A percentile compares a stretch with the other conserved stretches of the same genome.
Conservation (phyloP, 1,140 invertebrate species). For the Paraescarpia echinospica region DNA sequence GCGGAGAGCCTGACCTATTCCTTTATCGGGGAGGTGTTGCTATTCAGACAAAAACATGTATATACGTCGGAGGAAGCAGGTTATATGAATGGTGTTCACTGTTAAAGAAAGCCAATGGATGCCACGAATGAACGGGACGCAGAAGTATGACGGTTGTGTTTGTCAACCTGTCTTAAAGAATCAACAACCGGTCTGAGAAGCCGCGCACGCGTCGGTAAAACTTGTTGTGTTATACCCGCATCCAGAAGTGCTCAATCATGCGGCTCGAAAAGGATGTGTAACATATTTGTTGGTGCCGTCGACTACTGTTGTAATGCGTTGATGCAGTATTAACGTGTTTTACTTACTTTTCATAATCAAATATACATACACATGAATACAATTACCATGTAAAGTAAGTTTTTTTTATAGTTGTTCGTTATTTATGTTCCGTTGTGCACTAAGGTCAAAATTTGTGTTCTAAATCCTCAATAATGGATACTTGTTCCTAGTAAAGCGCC, state of each 20-base stretch:
- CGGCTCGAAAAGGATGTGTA: neutral
- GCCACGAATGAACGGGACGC: neutral
- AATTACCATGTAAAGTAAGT: neutral
- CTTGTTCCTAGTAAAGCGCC: no score
- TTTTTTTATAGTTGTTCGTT: no score
- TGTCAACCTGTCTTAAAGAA: neutral
- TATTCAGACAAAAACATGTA: neutral
- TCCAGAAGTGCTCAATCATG: neutral
- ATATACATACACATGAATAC: neutral
- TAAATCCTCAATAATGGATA: no score
- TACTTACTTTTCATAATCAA: no score
- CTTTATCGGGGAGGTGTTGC: neutral
- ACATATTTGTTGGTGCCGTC: neutral
- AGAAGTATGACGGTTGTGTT: neutral
- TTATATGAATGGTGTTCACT: neutral
- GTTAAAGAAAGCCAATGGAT: neutral
- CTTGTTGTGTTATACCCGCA: neutral
- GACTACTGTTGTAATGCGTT: neutral
- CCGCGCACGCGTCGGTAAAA: neutral
- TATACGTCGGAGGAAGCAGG: neutral
- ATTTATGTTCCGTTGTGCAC: no score
- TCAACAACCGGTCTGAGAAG: neutral
- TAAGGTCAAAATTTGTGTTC: no score
- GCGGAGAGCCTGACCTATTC: neutral
- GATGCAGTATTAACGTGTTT: neutral